Base-by-base conservation (phyloP, 2,888 invertebrate species). In the Lepidonotus clava region DNA sequence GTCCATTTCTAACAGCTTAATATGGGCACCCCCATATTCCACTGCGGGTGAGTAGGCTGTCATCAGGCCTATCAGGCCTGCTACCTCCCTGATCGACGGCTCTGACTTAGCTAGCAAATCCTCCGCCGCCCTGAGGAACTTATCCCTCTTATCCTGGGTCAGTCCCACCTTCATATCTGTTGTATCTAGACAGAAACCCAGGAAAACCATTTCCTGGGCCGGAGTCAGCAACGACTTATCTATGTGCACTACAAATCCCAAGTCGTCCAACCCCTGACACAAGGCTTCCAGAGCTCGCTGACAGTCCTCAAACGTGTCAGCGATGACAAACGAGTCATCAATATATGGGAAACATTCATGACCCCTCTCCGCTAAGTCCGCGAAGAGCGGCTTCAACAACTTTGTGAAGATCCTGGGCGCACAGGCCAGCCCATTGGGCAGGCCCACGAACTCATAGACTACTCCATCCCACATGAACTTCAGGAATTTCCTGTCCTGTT, bases 351-450 rank as follows among this genome's bases (percentile, higher is more conserved):
- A 71, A 32, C 71, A 71, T 32, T 71, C 34, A 32, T 6, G 5
- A 14, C 38, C 71, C 6, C n/a, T 6, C 32, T 38, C 4, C n/a
- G 32, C 32, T 71, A 34, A 6, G 4, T 71, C 8, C 8, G 71
- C 71, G n/a, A 71, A 71, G 4, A 71, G 32, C 5, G 71, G 71
- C 4, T 6, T 32, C n/a, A 71, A 6, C 8, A 71, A 14, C n/a
- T 71, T 71, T 71, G 71, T 71, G 71, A 71, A 71, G 32, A 32
- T 32, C 34, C 34, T 36, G 8, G 71, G 71, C 2, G 71, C 71
- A 71, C 71, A 71, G 2, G 71, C 11, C 5, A 71, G 38, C 6
- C 71, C 71, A 32, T 71, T 71, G 11, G 71, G 71, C n/a, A 71
- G 14, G 6, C 5, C 71, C 6, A n/a, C n/a, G 34, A 32, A 71